A percentile compares a stretch with the other conserved stretches of the same genome.
phyloP scores from a whole-genome alignment of 2,113 vertebrate species.

The Anhinga anhinga region DNA sequence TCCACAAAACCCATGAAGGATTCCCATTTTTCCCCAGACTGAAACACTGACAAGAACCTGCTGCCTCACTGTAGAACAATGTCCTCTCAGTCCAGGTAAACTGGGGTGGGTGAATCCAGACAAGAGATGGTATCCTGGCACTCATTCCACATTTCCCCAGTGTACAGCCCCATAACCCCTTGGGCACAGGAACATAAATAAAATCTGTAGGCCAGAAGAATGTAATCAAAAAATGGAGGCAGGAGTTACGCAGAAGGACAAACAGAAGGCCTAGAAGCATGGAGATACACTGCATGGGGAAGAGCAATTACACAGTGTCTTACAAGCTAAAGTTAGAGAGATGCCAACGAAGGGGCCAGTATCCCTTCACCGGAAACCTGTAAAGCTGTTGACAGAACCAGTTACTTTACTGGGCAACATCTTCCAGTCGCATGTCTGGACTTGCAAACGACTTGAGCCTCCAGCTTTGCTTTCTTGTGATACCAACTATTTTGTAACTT shows the following conservation, averaged over 20 bases:
- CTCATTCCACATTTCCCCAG: neutral
- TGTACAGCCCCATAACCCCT: neutral
- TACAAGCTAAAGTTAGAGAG: neutral
- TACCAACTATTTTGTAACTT: neutral
- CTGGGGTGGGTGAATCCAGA: neutral
- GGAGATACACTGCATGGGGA: neutral
- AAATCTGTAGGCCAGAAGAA: neutral
- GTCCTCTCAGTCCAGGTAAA: neutral
- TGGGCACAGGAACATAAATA: neutral
- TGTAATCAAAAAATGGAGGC: neutral
- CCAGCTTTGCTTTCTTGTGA: neutral
- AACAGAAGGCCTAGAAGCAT: neutral
- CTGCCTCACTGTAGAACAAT: neutral
- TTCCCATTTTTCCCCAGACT: neutral
- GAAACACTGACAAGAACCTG: neutral
- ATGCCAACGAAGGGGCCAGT: neutral
- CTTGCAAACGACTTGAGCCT: neutral
- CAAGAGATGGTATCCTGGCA: neutral
- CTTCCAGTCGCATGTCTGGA: neutral
- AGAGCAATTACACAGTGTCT: neutral
- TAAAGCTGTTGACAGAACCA: neutral
- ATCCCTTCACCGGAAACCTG: neutral
- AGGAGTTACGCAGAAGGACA: neutral
- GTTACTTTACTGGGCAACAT: neutral
- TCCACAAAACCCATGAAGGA: neutral